Evolutionary conservation across 2,888 invertebrate species (phyloP).

Genomic region (Rhagonycha fulva): DNA sequence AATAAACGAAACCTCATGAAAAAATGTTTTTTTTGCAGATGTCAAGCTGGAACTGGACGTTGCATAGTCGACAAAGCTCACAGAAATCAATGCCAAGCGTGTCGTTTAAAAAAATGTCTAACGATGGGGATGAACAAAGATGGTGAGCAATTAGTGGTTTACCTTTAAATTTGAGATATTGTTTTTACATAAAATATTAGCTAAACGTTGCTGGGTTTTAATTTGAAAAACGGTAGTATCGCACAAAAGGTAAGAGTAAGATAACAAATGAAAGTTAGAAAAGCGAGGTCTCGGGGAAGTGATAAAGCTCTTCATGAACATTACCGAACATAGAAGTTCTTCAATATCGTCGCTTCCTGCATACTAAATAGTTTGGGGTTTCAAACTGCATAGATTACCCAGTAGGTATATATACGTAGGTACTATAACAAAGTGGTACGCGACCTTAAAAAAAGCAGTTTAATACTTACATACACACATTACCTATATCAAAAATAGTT

Average conservation of each 20-base stretch:
- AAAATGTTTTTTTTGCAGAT: conserved; percentile 64
- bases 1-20: background rate
- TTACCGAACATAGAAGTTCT: conserved; percentile 48
- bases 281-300: conserved; percentile 47
- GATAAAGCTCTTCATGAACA: conserved; percentile 50
- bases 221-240: background rate
- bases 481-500: background rate
- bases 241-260: conserved; percentile 30
- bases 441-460: background rate
- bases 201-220: background rate
- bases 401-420: background rate
- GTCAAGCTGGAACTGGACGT: conserved; percentile 97
- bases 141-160: conserved; percentile 70
- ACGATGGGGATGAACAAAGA: conserved; percentile 99
- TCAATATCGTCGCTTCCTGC: conserved; percentile 44
- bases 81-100: conserved; percentile 98
- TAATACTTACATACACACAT: background rate
- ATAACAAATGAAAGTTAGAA: conserved; percentile 46
- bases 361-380: conserved; percentile 46
- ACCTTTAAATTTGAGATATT: background rate
- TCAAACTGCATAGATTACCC: background rate
- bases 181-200: background rate
- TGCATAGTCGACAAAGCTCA: conserved; percentile 99
- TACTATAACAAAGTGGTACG: background rate
- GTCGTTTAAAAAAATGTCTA: conserved; percentile 96